Percentiles rank a stretch among this genome's conserved stretches.
Conservation (phyloP, 2,888 invertebrate species). For the Ochlodes sylvanus region DNA sequence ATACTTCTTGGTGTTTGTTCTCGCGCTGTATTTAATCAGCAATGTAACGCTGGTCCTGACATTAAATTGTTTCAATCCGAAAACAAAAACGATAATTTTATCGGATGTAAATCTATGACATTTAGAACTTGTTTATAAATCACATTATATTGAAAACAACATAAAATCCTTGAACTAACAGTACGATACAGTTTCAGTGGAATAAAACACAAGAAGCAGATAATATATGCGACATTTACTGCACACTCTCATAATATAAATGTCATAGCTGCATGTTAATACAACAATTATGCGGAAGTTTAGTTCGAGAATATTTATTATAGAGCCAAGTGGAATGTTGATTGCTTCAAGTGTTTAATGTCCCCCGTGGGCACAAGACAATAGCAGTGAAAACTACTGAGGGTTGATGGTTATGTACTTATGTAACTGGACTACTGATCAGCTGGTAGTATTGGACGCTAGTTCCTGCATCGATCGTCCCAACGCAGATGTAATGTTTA, state of each 20-base stretch:
- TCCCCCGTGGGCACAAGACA: conserved; percentile 7
- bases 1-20: too few species aligned
- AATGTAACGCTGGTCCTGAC: too few species aligned
- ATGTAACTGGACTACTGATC: conserved; percentile 11
- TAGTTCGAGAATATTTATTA: conserved; percentile 26
- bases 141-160: background rate
- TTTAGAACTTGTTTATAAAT: background rate
- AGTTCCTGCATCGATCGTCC: background rate
- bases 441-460: background rate
- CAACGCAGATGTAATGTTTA: background rate
- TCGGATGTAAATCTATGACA: background rate
- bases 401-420: conserved; percentile 11
- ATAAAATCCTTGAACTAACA: background rate
- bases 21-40: too few species aligned
- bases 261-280: conserved; percentile 17
- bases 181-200: background rate
- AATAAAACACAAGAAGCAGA: background rate
- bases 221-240: conserved; percentile 21
- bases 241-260: conserved; percentile 7
- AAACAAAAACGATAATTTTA: too few species aligned
- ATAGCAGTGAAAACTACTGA: conserved; percentile 16
- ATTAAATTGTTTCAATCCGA: too few species aligned
- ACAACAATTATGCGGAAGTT: conserved; percentile 24
- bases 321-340: conserved; percentile 20
- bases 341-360: conserved; percentile 25